phyloP scores from a whole-genome alignment of 2,113 vertebrate species.

The Cygnus atratus region DNA sequence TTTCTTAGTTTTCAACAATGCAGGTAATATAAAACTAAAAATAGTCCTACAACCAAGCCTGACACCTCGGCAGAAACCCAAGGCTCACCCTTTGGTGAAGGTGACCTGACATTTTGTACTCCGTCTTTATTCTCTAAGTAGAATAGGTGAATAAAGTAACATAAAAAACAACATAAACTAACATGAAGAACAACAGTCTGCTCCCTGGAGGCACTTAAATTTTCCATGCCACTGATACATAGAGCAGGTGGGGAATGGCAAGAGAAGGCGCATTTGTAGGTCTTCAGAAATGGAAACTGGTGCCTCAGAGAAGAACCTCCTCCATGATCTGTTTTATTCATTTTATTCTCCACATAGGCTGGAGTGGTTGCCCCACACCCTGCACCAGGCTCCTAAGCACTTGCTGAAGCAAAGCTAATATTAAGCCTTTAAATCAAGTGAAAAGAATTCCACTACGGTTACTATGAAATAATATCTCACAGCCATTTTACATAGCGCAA shows the following conservation, averaged over 20 bases:
- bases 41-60: not conserved
- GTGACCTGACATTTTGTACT: not conserved
- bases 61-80: not conserved
- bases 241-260: not conserved
- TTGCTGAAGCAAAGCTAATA: not conserved
- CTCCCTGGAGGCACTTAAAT: not conserved
- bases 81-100: not conserved
- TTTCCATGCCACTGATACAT: not conserved
- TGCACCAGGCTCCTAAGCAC: not conserved
- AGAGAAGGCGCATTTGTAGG: not conserved
- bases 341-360: not conserved
- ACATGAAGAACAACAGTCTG: not conserved
- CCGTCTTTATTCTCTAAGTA: not conserved
- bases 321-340: not conserved
- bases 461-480: not conserved
- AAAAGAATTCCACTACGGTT: not conserved
- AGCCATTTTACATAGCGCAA: not conserved
- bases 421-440: constrained; percentile 18
- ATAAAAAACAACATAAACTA: not conserved
- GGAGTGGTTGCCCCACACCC: not conserved
- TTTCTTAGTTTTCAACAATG: not conserved
- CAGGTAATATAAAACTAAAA: not conserved
- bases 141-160: not conserved
- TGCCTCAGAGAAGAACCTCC: not conserved
- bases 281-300: not conserved